Evolutionary conservation across 2,797 vertebrate species (phyloP).

Genomic region (Furcifer pardalis): DNA sequence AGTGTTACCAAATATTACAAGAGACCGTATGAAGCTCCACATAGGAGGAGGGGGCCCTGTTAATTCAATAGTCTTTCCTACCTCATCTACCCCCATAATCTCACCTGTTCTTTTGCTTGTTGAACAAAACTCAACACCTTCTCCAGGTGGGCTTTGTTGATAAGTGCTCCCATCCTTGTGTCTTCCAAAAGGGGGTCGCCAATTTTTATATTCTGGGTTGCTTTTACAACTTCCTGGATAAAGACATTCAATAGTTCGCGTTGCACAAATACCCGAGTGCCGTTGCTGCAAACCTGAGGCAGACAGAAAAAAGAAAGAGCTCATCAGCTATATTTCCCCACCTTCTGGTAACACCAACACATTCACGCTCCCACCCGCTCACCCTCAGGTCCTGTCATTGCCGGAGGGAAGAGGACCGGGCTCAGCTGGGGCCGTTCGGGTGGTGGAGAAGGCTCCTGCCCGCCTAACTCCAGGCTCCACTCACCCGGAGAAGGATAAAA

Average conservation of each 20-base stretch:
- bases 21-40: neutral
- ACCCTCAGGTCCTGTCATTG: too few relatives aligned
- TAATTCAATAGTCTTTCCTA: neutral
- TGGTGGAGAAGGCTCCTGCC: too few relatives aligned
- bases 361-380: too few relatives aligned
- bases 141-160: slow-evolving; percentile 89
- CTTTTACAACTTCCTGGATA: slow-evolving; percentile 87
- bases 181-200: slow-evolving; percentile 89
- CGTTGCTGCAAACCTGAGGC: slow-evolving; percentile 93
- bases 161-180: slow-evolving; percentile 94
- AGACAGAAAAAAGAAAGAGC: slow-evolving; percentile 7
- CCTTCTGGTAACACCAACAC: neutral
- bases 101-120: slow-evolving; percentile 89
- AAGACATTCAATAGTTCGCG: slow-evolving; percentile 88
- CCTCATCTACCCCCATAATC: slow-evolving; percentile 12
- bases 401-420: too few relatives aligned
- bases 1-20: neutral
- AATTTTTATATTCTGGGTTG: slow-evolving; percentile 86
- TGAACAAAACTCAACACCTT: slow-evolving; percentile 88
- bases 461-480: too few relatives aligned
- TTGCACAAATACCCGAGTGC: slow-evolving; percentile 94
- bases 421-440: too few relatives aligned
- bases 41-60: accelerated
- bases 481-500: too few relatives aligned
- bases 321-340: too few relatives aligned